Evolutionary conservation across 2,797 vertebrate species (phyloP), one percentile per base, ranked within the genome.

Genomic region (Eulemur rubriventer): DNA sequence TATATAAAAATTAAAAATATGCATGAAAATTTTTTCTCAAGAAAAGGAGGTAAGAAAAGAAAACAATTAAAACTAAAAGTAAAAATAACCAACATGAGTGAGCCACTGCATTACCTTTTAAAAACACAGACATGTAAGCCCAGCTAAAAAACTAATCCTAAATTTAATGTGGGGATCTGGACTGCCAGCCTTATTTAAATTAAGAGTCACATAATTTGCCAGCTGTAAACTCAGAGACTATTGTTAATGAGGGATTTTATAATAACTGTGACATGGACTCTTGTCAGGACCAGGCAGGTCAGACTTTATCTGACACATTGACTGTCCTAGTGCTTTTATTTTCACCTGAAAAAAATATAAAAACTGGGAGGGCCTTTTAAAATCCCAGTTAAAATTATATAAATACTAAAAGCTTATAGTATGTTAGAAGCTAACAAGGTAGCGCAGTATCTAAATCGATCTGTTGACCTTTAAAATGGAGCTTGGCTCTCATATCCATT

Each of bases 401-500:
- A 92, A 89, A 93, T 75, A 35, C 55, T 81, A 50, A 95, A 96
- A 86, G 61, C 52, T 79, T 79, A 46, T 20, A 82, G 11, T 92
- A 52, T 80, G 89, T 89, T 93, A 89, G 81, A 67, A 82, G 55
- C 91, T 91, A 61, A 88, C 76, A 89, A 84, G 73, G 2, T 95
- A 94, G 95, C 75, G 8, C 50, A 91, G 52, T 59, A 95, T 82
- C 91, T 95, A 97, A 96, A 91, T 96, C 94, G 73, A 94, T 83
- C 95, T 96, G 79, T 81, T 97, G 94, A 94, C 96, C 81, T 96
- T 96, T 97, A 91, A 87, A 89, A 83, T 67, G 63, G 86, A 94
- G 65, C 73, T 94, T 95, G 94, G 86, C 91, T 75, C 86, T 75
- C 75, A 16, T 57, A 55, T 73, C 70, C 81, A 63, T 94, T 87